A percentile compares a stretch with the other conserved stretches of the same genome.
Conservation (phyloP, 1,140 invertebrate species). For the Dreissena polymorpha region DNA sequence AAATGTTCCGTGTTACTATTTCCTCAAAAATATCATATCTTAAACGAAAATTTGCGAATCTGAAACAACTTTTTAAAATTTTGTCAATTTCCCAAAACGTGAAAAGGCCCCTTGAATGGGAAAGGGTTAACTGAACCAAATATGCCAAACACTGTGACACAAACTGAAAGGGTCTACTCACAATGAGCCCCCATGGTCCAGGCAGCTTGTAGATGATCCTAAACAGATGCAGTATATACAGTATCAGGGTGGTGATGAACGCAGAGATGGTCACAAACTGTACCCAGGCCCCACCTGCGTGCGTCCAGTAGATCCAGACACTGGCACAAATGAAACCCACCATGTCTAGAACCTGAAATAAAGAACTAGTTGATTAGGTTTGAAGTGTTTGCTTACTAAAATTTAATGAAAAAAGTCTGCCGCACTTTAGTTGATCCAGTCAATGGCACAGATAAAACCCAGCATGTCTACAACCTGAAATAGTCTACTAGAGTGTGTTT, state of each 20-base stretch:
- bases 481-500: too few species aligned
- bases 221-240: slow-evolving; percentile 91
- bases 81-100: too few species aligned
- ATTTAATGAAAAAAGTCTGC: too few species aligned
- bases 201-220: slow-evolving; percentile 90
- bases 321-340: slow-evolving; percentile 92
- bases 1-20: too few species aligned
- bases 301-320: slow-evolving; percentile 79
- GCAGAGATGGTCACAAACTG: slow-evolving; percentile 91
- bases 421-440: slow-evolving; percentile 80
- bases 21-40: too few species aligned
- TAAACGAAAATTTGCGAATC: too few species aligned
- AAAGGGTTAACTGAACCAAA: too few species aligned
- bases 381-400: too few species aligned
- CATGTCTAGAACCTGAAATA: slow-evolving; percentile 87
- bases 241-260: slow-evolving; percentile 91
- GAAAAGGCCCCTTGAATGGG: too few species aligned
- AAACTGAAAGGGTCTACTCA: slow-evolving; percentile 79
- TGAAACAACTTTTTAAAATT: too few species aligned
- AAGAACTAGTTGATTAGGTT: too few species aligned
- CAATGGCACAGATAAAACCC: slow-evolving; percentile 91
- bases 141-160: too few species aligned
- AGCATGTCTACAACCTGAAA: slow-evolving; percentile 88
- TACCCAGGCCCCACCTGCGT: slow-evolving; percentile 83
- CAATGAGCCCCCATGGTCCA: slow-evolving; percentile 91